Percentiles rank a stretch among this genome's conserved stretches.
Evolutionary conservation across 2,888 invertebrate species (phyloP).

Genomic region (Calliphora vomitoria): DNA sequence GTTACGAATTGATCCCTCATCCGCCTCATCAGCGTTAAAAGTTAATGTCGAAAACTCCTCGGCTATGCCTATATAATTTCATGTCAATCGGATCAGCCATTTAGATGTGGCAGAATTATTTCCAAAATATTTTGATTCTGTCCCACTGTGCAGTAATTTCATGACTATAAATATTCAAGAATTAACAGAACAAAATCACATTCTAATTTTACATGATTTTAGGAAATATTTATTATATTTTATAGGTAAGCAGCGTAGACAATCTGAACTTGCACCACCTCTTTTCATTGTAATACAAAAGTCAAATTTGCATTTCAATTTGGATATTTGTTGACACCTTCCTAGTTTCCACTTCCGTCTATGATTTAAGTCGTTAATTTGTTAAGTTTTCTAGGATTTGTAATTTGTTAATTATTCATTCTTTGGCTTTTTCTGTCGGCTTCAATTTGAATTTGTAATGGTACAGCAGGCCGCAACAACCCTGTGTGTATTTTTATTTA

Average conservation of each 20-base stretch:
- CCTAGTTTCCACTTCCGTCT: conserved; percentile 30
- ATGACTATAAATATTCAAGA: not conserved
- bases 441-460: conserved; percentile 25
- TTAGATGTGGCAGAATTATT: too few relatives aligned
- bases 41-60: too few relatives aligned
- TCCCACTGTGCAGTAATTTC: too few relatives aligned
- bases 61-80: too few relatives aligned
- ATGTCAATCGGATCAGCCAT: too few relatives aligned
- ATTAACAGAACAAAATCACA: not conserved
- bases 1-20: too few relatives aligned
- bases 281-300: not conserved
- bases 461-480: not conserved
- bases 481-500: not conserved
- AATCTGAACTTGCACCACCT: not conserved
- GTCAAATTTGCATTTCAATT: conserved; percentile 81
- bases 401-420: conserved; percentile 21
- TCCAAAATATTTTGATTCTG: too few relatives aligned
- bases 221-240: conserved; percentile 7
- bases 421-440: not conserved
- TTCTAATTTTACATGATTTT: not conserved
- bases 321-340: conserved; percentile 79
- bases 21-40: too few relatives aligned
- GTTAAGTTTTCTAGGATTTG: conserved; percentile 23
- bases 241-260: not conserved
- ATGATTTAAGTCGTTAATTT: conserved; percentile 19